phyloP scores from a whole-genome alignment of 2,797 vertebrate genomes.

The Poeciliopsis infans region DNA sequence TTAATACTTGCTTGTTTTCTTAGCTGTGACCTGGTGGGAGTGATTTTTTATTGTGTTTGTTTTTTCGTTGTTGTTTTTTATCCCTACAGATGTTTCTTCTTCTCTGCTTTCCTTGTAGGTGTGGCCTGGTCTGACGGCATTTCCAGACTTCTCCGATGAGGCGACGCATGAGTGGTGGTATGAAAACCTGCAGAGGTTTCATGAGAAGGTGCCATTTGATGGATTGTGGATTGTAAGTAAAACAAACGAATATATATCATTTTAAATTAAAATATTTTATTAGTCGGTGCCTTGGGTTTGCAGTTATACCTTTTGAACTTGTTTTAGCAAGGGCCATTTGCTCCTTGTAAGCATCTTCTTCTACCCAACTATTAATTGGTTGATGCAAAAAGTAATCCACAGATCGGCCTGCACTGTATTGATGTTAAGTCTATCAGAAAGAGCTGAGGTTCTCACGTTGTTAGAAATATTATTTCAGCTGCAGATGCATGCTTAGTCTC shows the following conservation, averaged over 20 bases:
- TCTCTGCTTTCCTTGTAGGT: slow-evolving; percentile 72
- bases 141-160: slow-evolving; percentile 86
- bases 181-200: slow-evolving; percentile 84
- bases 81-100: background rate
- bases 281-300: background rate
- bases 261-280: background rate
- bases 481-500: too few species aligned
- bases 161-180: slow-evolving; percentile 89
- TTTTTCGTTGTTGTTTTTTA: background rate
- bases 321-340: too few species aligned
- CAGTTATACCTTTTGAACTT: background rate
- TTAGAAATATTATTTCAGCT: too few species aligned
- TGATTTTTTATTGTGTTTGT: background rate
- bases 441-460: too few species aligned
- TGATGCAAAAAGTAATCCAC: too few species aligned
- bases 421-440: too few species aligned
- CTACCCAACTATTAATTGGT: too few species aligned
- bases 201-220: slow-evolving; percentile 84
- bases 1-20: background rate
- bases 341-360: too few species aligned
- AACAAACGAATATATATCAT: background rate
- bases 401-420: too few species aligned
- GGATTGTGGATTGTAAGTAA: slow-evolving; percentile 90
- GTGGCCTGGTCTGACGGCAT: slow-evolving; percentile 89
- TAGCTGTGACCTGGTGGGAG: background rate